Percentiles rank a stretch among this genome's conserved stretches.
These are phyloP conservation scores for Sorex araneus DNA, from an alignment of 2,113 vertebrate species.

Conservation along the genomic window DNA sequence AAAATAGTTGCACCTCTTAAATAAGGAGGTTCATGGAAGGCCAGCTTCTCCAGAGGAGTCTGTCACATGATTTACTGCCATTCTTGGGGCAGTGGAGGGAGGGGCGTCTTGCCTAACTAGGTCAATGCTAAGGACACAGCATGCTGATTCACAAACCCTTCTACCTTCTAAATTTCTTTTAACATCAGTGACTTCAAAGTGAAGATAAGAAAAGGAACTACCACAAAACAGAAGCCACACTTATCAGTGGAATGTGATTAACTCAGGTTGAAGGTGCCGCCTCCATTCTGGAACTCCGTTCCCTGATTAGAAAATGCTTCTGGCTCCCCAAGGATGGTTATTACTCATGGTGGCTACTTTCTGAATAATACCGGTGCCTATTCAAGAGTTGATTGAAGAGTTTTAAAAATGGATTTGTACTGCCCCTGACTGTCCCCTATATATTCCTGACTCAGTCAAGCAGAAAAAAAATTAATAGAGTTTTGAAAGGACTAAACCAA, in stretches of 20 bases:
- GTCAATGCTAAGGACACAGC: background rate
- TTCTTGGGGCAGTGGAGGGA: too few relatives aligned
- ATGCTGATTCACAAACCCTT: background rate
- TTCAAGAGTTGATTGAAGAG: conserved; percentile 68
- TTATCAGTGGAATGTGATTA: background rate
- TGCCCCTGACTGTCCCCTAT: conserved; percentile 14
- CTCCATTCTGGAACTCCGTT: background rate
- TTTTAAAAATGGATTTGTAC: conserved; percentile 71
- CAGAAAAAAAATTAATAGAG: conserved; percentile 77
- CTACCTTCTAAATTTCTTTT: background rate
- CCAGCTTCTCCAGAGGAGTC: background rate
- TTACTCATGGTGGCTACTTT: conserved; percentile 40
- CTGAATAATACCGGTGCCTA: conserved; percentile 58
- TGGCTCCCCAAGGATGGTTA: conserved; percentile 35
- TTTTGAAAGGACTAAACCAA: conserved; percentile 64
- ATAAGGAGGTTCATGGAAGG: background rate
- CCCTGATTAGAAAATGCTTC: conserved; percentile 50
- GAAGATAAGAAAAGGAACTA: background rate
- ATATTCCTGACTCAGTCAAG: conserved; percentile 62
- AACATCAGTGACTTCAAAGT: background rate
- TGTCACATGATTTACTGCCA: too few relatives aligned
- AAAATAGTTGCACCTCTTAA: conserved; percentile 41
- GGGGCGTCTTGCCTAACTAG: background rate
- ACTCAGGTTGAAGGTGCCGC: background rate
- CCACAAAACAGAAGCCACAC: background rate